Conservation (phyloP, 1,140 invertebrate species). For the Lineus longissimus region DNA sequence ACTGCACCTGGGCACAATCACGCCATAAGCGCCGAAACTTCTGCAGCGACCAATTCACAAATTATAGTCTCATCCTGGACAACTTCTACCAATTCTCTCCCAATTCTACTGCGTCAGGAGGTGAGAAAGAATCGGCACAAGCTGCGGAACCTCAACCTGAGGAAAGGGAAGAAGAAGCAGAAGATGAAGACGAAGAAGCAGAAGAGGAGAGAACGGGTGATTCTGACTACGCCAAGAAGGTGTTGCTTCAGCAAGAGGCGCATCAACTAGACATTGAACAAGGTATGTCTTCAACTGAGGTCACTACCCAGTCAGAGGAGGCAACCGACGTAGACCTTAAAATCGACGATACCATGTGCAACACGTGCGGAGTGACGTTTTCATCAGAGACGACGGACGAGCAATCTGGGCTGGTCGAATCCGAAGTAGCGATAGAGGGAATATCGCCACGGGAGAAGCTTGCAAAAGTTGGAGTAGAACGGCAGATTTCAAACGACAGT, state of each 20-base stretch:
- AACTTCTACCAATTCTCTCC: not conserved
- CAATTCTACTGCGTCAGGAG: not conserved
- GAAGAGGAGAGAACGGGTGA: too few relatives aligned
- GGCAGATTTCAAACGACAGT: too few relatives aligned
- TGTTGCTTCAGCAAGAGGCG: not conserved
- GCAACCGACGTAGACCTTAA: too few relatives aligned
- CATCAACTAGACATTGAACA: too few relatives aligned
- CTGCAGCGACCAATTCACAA: not conserved
- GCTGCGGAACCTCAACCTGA: not conserved
- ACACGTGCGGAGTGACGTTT: not conserved
- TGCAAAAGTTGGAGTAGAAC: too few relatives aligned
- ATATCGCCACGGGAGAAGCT: too few relatives aligned
- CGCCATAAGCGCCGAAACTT: not conserved
- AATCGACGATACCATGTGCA: slow-evolving; percentile 5
- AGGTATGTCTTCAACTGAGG: too few relatives aligned
- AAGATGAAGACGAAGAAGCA: not conserved
- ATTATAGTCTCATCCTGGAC: not conserved
- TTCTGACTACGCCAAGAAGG: not conserved
- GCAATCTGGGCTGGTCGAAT: too few relatives aligned
- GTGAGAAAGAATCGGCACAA: not conserved
- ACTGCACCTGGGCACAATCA: not conserved
- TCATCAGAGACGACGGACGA: too few relatives aligned
- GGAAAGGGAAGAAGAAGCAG: too few relatives aligned
- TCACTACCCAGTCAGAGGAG: too few relatives aligned
- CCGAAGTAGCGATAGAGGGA: too few relatives aligned